These are phyloP conservation scores for Charanyca ferruginea DNA, from an alignment of 2,888 invertebrate species.

Conservation along the genomic window DNA sequence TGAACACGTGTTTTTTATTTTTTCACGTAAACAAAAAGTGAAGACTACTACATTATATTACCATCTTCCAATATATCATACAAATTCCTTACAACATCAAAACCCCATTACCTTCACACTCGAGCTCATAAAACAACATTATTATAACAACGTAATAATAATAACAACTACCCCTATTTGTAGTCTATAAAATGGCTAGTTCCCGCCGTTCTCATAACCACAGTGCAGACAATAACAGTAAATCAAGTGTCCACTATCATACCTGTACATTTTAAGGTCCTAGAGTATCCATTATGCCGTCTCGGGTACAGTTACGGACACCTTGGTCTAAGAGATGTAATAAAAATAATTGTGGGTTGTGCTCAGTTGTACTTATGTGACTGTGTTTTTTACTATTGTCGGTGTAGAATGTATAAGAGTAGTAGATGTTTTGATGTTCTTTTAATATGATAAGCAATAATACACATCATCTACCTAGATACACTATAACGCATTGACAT, in stretches of 20 bases:
- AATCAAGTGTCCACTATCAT: slow-evolving; percentile 52
- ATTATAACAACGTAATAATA: slow-evolving; percentile 14
- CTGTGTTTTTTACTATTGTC: background rate
- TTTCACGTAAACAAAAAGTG: no score
- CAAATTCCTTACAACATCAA: background rate
- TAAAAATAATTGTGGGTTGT: slow-evolving; percentile 22
- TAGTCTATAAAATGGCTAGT: slow-evolving; percentile 35
- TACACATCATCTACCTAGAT: no score
- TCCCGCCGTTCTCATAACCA: slow-evolving; percentile 27
- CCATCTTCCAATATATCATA: background rate
- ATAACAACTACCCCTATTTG: slow-evolving; percentile 29
- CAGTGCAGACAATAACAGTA: slow-evolving; percentile 50
- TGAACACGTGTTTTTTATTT: no score
- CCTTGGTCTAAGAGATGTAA: background rate
- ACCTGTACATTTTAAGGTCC: slow-evolving; percentile 32
- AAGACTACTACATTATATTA: no score
- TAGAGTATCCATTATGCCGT: slow-evolving; percentile 25
- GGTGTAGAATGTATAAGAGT: background rate
- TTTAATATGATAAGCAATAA: no score
- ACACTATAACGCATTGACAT: no score
- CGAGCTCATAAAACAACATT: slow-evolving; percentile 22
- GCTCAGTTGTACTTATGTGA: slow-evolving; percentile 1
- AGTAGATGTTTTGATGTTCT: no score
- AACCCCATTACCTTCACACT: background rate
- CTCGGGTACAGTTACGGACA: slow-evolving; percentile 9